Base-by-base conservation (phyloP, 2,888 invertebrate genomes). In the Microplitis manilae region DNA sequence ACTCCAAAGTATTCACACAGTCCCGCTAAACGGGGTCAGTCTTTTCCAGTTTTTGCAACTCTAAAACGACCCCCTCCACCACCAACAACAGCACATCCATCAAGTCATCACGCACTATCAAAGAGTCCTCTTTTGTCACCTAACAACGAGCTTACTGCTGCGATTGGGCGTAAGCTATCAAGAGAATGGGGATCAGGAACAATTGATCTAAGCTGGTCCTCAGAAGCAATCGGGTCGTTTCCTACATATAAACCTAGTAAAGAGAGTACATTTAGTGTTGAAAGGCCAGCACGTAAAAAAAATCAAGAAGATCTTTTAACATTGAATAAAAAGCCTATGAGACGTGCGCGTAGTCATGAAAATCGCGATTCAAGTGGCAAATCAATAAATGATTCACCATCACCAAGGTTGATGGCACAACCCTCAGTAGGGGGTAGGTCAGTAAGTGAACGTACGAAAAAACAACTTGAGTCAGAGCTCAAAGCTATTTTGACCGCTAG, bases 401-500 rank as follows among this genome's bases (percentile, higher is more conserved):
- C 88, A 20, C 87, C 89, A 9, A 83, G 87, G 77, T 81, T 88
- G 30, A 85, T 86, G 20, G 87, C 86, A 1, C 88, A 88, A 75
- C 88, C 89, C 2, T 86, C 88, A 4, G 87, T 90, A 13, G 89
- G 89, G n/a, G 90, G 89, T 62, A 86, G 86, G 81, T 86, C 86
- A 67, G 86, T 89, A 50, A 90, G 87, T 84, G 87, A 89, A 79
- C 84, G 88, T 81, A 88, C 89, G 65, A 90, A 90, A 81, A 88
- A 87, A 80, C 89, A 90, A 75, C 85, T 90, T 73, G 90, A 90
- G 72, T 90, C 90, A 39, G 90, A 90, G 77, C 81, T 90, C 68
- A 90, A 89, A 81, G 90, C 90, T 17, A 89, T 90, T 75, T 82
- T 90, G 81, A 90, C 87, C 70, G 89, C 90, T 76, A 85, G 90